Base-by-base conservation (phyloP, 2,797 vertebrate genomes). In the Chaunax sp. region DNA sequence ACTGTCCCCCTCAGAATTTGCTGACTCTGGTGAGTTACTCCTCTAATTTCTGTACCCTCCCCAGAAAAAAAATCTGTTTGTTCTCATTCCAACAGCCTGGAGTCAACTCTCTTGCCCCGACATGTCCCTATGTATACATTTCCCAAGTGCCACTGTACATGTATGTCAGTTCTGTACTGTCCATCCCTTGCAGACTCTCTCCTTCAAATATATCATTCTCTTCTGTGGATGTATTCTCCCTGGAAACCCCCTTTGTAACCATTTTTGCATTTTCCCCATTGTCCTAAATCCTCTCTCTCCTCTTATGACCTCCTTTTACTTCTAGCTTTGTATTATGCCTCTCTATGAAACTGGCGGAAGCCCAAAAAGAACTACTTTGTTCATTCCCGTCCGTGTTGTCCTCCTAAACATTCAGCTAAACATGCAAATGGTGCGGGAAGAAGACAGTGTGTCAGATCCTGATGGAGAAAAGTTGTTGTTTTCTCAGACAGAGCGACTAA, bases 21-120 rank as follows among this genome's bases (percentile, higher is more conserved):
- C 93, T 90, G 94, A 95, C 89, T 95, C 94, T 88, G 94, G 94
- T 95, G 93, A 94, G 93, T 94, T 91, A 86, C 77, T 84, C 80
- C 80, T 89, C 84, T 82, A 80, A 89, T 90, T 88, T 84, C 74
- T 86, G 84, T 90, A 79, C 38, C 64, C 61, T 51, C 38, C 23
- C 26, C 19, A 33, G 30, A 40, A 69, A 43, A 72, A 69, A 75
- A 53, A 46, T 54, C 9, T 85, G 68, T 86, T 68, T 87, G 88
- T 91, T 85, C 64, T 88, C 87, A 89, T 90, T 81, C 41, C 75
- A 81, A 78, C 85, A 83, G 84, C 70, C 79, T 72, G 77, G 77
- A 85, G 73, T 66, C 76, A 77, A 55, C 56, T 75, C 53, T 87
- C 68, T 75, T 61, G n/a, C 62, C 81, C 74, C 69, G 23, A 72